Evolutionary conservation across 1,140 invertebrate species (phyloP), one percentile per base, ranked within the genome.

Genomic region (Lineus longissimus): DNA sequence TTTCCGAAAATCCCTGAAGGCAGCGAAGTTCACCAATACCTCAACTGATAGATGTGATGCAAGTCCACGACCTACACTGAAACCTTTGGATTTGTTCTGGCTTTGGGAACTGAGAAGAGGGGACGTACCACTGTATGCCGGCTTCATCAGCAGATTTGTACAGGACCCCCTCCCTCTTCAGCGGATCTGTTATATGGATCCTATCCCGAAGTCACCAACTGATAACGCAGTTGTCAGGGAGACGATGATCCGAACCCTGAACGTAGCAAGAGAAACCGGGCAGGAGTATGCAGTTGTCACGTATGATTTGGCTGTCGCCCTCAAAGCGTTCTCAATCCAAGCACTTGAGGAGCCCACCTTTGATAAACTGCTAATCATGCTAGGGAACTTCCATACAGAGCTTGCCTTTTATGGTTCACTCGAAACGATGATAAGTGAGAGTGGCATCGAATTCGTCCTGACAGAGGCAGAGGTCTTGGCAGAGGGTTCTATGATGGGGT

Each of bases 231-330:
- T 62, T 25, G 61, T 62, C 2, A 17, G 27, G 54, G 61, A 62
- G 55, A 62, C 45, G 13, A 58, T 62, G 61, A 1, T 56, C 17
- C 40, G 61, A 11, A 25, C 61, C 9, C 17, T 64, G 45, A 60
- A 25, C 30, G 56, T 64, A n/a, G 57, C 58, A 4, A 22, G 15
- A 6, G 63, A 64, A 54, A 61, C 63, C 45, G 22, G 40, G 4
- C 63, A 64, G 33, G 55, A 47, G 25, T 64, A 61, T 54, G 58
- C 19, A 23, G 58, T 64, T 6, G 63, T 64, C 15, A 29, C 13
- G 2, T 4, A 9, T 55, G 29, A 27, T 51, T 51, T 51, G 47
- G n/a, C 47, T n/a, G 47, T 51, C 6, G 47, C 47, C 25, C 25
- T 51, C 19, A 51, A 51, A n/a, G 4, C 47, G 9, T 7, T 7